These are phyloP conservation scores for Tapirus terrestris DNA, from an alignment of 2,113 vertebrate genomes.

Conservation along the genomic window DNA sequence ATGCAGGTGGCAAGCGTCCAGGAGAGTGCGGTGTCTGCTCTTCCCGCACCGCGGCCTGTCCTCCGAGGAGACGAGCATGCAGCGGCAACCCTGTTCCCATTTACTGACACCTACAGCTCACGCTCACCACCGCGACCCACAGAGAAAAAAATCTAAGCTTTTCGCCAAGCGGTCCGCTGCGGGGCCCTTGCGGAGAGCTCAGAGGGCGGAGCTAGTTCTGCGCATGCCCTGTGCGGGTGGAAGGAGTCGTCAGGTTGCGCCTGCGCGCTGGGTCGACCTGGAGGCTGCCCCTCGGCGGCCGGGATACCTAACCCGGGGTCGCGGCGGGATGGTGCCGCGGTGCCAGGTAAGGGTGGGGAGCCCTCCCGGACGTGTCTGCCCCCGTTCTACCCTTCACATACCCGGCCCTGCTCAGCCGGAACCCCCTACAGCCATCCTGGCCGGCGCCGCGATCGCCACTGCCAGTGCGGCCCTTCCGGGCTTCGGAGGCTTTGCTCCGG, in stretches of 20 bases:
- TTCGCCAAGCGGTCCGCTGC: fast-evolving
- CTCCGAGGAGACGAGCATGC: neutral
- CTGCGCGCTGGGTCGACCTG: fast-evolving
- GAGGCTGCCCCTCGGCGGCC: fast-evolving
- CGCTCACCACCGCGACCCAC: fast-evolving
- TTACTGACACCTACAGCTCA: neutral
- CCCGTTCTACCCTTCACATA: fast-evolving
- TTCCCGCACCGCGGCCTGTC: neutral
- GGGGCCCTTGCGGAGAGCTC: fast-evolving
- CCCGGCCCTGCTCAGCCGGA: fast-evolving
- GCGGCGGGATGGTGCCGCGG: neutral
- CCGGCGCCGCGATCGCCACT: too few species aligned
- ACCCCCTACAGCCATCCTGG: fast-evolving
- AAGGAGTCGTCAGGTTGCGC: neutral
- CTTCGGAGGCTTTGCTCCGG: neutral
- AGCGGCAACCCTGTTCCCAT: fast-evolving
- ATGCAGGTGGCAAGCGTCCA: neutral
- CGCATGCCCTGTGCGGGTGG: neutral
- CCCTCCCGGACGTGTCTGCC: fast-evolving
- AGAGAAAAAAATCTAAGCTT: fast-evolving
- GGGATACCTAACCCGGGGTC: fast-evolving
- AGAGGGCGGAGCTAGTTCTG: neutral
- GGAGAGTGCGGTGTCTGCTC: neutral
- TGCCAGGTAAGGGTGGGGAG: conserved; percentile 57
- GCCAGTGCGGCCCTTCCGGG: fast-evolving